Conservation (phyloP, 2,797 vertebrate species). For the Bovichtus diacanthus region DNA sequence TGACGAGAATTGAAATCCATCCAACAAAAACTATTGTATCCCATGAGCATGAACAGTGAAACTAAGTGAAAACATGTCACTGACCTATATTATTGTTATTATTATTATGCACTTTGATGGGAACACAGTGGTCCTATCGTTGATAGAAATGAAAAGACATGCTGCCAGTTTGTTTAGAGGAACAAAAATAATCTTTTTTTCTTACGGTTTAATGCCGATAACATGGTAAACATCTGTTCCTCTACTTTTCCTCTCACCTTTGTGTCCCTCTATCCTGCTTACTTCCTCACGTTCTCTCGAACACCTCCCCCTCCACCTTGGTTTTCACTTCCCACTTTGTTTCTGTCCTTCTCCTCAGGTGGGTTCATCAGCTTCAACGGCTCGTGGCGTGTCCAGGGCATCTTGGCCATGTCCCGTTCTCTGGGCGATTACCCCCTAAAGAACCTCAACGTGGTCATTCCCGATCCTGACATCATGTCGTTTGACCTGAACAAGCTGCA, state of each 20-base stretch:
- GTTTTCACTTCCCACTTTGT: slow-evolving; percentile 33
- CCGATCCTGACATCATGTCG: slow-evolving; percentile 95
- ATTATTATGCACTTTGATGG: slow-evolving; percentile 9
- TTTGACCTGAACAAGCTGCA: slow-evolving; percentile 98
- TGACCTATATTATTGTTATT: slow-evolving; percentile 22
- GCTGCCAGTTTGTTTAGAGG: slow-evolving; percentile 10
- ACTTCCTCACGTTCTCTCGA: slow-evolving; percentile 17
- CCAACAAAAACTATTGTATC: slow-evolving; percentile 50
- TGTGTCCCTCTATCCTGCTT: not conserved
- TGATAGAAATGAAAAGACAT: slow-evolving; percentile 3
- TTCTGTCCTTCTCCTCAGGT: slow-evolving; percentile 79
- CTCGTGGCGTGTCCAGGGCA: slow-evolving; percentile 98
- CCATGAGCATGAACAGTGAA: not conserved
- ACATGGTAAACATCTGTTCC: slow-evolving; percentile 33
- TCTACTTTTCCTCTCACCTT: slow-evolving; percentile 22
- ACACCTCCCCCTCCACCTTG: not conserved
- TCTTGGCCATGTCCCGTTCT: slow-evolving; percentile 97
- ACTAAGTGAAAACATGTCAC: slow-evolving; percentile 25
- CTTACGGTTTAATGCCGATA: not conserved
- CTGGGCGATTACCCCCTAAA: slow-evolving; percentile 98
- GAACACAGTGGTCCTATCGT: not conserved
- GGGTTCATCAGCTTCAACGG: slow-evolving; percentile 99
- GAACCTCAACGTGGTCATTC: slow-evolving; percentile 95
- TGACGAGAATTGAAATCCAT: slow-evolving; percentile 57
- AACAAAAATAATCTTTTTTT: slow-evolving; percentile 15